These are phyloP conservation scores for Paratrypauchen microcephalus DNA, from an alignment of 2,797 vertebrate species.

Conservation along the genomic window DNA sequence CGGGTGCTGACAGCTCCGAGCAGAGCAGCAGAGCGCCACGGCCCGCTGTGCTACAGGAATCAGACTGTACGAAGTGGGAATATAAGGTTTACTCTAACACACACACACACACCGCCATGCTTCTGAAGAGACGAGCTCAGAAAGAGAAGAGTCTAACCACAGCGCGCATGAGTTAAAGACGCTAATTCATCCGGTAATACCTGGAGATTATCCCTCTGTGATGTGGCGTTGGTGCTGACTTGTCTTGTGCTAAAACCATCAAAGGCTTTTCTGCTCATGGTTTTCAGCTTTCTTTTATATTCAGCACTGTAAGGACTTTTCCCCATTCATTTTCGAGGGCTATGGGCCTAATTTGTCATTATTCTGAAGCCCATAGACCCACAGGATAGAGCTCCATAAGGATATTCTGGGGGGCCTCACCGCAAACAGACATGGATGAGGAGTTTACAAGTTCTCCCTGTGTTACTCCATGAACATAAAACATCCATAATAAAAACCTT, in stretches of 20 bases:
- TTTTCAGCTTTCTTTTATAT: too few relatives aligned
- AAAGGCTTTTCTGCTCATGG: background rate
- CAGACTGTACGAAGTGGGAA: slow-evolving; percentile 42
- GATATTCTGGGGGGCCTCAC: too few relatives aligned
- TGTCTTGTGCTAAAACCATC: background rate
- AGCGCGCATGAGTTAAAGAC: background rate
- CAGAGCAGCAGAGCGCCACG: slow-evolving; percentile 5
- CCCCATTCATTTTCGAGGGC: too few relatives aligned
- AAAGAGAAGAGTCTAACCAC: slow-evolving; percentile 6
- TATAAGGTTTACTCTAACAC: slow-evolving; percentile 26
- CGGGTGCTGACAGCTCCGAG: slow-evolving; percentile 44
- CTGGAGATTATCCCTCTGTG: background rate
- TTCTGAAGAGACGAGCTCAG: background rate
- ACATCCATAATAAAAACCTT: too few relatives aligned
- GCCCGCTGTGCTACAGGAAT: slow-evolving; percentile 39
- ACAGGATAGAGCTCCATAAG: too few relatives aligned
- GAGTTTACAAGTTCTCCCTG: background rate
- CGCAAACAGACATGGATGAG: too few relatives aligned
- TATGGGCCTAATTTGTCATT: too few relatives aligned
- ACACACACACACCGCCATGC: background rate
- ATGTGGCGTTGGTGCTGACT: background rate
- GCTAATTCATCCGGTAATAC: background rate
- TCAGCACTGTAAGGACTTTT: too few relatives aligned
- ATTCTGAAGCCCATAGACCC: too few relatives aligned
- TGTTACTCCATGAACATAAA: background rate